phyloP scores from a whole-genome alignment of 2,113 vertebrate species.

The Aix galericulata region DNA sequence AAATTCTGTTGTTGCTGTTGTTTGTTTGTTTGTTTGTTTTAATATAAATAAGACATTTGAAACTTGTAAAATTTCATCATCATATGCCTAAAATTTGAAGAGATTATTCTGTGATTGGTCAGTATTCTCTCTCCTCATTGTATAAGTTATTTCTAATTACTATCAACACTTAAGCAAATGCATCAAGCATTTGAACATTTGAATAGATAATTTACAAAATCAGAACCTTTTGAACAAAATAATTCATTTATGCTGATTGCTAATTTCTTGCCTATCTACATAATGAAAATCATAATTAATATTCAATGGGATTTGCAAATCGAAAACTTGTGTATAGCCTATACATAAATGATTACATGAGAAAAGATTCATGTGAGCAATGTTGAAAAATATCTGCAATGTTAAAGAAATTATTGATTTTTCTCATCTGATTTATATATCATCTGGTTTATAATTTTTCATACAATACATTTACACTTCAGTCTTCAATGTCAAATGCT shows the following conservation, averaged over 20 bases:
- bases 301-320: neutral
- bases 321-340: neutral
- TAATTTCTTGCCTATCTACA: neutral
- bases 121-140: neutral
- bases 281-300: neutral
- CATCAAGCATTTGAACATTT: neutral
- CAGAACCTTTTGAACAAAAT: neutral
- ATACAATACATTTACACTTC: neutral
- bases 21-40: neutral
- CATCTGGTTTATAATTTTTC: neutral
- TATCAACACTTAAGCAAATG: neutral
- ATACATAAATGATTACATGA: neutral
- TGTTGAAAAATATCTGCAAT: neutral
- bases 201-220: neutral
- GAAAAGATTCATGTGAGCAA: neutral
- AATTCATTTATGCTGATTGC: neutral
- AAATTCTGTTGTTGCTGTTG: neutral
- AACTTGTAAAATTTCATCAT: neutral
- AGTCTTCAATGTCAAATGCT: neutral
- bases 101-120: neutral
- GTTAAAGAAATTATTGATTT: neutral
- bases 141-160: neutral
- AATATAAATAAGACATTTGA: neutral
- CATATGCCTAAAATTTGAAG: neutral
- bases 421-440: neutral